Conservation (phyloP, 2,797 vertebrate genomes). For the Rhynchonycteris naso region DNA sequence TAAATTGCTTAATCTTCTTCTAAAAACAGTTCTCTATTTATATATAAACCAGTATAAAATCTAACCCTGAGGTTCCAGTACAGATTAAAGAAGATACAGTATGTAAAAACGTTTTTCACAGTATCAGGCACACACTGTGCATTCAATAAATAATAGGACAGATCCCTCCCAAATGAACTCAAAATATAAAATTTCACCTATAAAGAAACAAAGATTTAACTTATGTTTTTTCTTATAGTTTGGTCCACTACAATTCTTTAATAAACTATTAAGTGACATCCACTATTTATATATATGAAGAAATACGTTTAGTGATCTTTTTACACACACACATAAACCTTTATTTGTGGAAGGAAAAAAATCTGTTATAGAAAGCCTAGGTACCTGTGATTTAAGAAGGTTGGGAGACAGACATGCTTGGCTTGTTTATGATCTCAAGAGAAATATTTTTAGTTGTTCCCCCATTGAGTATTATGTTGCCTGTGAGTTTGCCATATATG, state of each 20-base stretch:
- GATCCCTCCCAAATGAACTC: neutral
- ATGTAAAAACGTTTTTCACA: neutral
- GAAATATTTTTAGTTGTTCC: no score
- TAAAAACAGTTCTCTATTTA: neutral
- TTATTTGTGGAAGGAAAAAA: neutral
- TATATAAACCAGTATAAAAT: neutral
- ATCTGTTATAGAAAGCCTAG: neutral
- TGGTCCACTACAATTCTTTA: neutral
- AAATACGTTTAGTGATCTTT: neutral
- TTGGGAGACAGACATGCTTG: no score
- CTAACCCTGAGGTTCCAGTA: neutral
- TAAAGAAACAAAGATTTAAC: neutral
- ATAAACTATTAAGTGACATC: neutral
- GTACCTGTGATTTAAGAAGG: neutral
- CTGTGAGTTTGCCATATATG: no score
- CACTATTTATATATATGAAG: neutral
- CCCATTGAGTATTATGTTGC: no score
- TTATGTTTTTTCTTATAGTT: neutral
- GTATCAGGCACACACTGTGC: neutral
- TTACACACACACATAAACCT: neutral
- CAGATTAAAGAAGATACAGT: neutral
- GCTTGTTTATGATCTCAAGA: no score
- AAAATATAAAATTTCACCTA: neutral
- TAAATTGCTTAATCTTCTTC: conserved; percentile 18
- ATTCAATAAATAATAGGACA: neutral